Evolutionary conservation across 2,113 vertebrate genomes (phyloP).

Genomic region (Glareola pratincola): DNA sequence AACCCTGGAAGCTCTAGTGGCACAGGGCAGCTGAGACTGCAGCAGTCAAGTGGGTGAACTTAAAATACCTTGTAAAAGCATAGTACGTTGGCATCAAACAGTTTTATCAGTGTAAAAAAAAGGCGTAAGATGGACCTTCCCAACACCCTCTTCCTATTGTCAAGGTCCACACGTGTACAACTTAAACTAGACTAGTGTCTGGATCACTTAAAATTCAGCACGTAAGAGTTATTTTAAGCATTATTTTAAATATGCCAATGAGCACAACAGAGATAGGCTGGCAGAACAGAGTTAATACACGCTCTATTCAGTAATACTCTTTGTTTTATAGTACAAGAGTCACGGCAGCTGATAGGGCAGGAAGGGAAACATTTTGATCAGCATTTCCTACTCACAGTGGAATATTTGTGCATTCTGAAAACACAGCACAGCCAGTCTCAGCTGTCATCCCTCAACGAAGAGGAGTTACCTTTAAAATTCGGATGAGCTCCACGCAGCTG

Average conservation of each 20-base stretch:
- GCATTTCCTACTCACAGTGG: not conserved
- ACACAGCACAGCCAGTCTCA: not conserved
- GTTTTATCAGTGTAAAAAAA: not conserved
- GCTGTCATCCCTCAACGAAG: not conserved
- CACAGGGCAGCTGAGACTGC: not conserved
- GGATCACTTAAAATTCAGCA: not conserved
- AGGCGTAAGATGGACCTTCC: not conserved
- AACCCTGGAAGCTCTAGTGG: not conserved
- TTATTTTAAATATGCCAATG: not conserved
- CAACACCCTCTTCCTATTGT: not conserved
- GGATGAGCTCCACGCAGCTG: not conserved
- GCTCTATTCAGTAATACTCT: not conserved
- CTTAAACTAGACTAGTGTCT: not conserved
- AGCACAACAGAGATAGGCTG: not conserved
- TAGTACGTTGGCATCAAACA: not conserved
- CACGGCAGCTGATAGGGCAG: not conserved
- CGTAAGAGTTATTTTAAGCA: not conserved
- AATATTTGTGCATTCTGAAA: not conserved
- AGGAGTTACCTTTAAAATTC: not conserved
- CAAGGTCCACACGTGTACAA: not conserved
- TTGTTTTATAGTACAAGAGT: not conserved
- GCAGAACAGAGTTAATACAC: not conserved
- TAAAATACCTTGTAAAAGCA: not conserved
- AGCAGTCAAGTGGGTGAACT: not conserved
- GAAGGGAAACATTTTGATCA: not conserved